Percentiles rank a stretch among this genome's conserved stretches.
Evolutionary conservation across 2,797 vertebrate genomes (phyloP).

Genomic region (Gobio occitaniae): DNA sequence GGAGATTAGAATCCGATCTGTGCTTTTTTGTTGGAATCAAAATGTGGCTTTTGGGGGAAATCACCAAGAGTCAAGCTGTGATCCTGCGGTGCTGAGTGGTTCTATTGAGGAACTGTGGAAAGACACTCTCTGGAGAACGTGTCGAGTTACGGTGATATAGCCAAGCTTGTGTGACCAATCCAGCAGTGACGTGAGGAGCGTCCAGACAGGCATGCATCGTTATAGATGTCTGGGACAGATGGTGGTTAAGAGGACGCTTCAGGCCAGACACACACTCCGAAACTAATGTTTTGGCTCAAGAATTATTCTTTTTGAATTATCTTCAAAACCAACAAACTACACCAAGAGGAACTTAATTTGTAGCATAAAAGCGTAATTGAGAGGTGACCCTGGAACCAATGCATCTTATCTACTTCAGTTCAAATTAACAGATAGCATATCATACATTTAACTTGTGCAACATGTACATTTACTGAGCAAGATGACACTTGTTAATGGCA

Average conservation of each 20-base stretch:
- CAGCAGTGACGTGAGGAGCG: background rate
- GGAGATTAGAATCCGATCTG: constrained; percentile 49
- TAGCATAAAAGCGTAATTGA: background rate
- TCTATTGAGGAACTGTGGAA: constrained; percentile 26
- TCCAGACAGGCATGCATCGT: background rate
- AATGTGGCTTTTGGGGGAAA: constrained; percentile 32
- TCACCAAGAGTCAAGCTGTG: constrained; percentile 29
- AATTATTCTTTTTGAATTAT: background rate
- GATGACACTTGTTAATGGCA: background rate
- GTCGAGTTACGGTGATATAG: constrained; percentile 20
- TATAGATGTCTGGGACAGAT: constrained; percentile 28
- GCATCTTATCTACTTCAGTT: background rate
- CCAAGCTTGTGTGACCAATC: constrained; percentile 19
- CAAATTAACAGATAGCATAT: background rate
- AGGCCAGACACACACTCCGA: no score
- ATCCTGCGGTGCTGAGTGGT: constrained; percentile 31
- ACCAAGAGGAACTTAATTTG: background rate
- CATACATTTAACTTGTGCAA: background rate
- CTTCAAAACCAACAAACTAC: background rate
- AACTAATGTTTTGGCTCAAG: background rate
- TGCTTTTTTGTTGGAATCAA: constrained; percentile 37
- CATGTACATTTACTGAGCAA: background rate
- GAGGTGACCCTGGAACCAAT: background rate
- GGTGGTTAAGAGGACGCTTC: background rate
- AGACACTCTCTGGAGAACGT: constrained; percentile 18